phyloP scores from a whole-genome alignment of 2,888 invertebrate genomes.

The Globia sparganii region DNA sequence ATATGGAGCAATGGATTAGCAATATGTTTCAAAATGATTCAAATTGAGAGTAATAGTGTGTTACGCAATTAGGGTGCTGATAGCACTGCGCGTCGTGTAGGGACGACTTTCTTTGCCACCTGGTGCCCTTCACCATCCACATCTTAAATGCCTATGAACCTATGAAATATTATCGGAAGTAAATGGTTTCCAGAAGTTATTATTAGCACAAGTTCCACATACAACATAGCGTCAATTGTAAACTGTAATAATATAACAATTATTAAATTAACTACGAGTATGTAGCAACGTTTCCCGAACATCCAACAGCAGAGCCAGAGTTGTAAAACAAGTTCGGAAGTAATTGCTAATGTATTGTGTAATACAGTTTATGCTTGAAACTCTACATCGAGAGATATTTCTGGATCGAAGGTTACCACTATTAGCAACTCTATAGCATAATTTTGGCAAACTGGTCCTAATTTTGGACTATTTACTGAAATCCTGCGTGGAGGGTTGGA shows the following conservation, averaged over 20 bases:
- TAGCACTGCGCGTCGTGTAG: background rate
- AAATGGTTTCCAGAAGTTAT: background rate
- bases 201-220: background rate
- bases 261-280: constrained; percentile 26
- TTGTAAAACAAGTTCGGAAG: constrained; percentile 46
- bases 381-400: constrained; percentile 50
- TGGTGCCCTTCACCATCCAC: background rate
- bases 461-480: constrained; percentile 18
- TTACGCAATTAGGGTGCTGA: too few relatives aligned
- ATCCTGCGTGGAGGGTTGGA: background rate
- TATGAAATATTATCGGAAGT: background rate
- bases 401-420: constrained; percentile 54
- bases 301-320: constrained; percentile 19
- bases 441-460: constrained; percentile 37
- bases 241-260: constrained; percentile 7
- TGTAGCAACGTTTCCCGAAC: constrained; percentile 17
- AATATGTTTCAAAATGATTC: too few relatives aligned
- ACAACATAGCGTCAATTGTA: background rate
- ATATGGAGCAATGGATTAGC: too few relatives aligned
- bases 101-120: background rate
- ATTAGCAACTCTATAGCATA: constrained; percentile 38
- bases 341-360: constrained; percentile 46
- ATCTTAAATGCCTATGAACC: background rate
- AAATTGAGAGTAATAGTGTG: too few relatives aligned
- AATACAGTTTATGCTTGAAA: constrained; percentile 38